Conservation (phyloP, 2,888 invertebrate species). For the Kryphioiulus occultus region DNA sequence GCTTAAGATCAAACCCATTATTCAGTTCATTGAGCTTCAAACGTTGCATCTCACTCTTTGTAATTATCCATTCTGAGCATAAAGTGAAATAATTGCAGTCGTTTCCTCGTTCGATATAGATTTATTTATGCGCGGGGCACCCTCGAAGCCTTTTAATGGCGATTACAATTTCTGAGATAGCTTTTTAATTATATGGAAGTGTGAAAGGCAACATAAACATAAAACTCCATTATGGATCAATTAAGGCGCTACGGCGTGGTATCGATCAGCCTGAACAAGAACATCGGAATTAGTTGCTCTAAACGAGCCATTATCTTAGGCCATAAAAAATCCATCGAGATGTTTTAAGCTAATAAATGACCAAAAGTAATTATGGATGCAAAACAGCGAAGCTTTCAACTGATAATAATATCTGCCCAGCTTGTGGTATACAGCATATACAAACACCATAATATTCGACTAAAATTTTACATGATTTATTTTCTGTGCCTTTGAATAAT, state of each 20-base stretch:
- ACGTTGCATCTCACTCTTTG: not conserved
- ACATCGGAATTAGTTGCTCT: not conserved
- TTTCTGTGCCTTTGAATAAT: too few relatives aligned
- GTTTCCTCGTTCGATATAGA: not conserved
- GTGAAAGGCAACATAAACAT: slow-evolving; percentile 5
- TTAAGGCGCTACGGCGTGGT: not conserved
- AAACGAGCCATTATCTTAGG: not conserved
- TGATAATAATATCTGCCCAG: not conserved
- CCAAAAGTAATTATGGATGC: not conserved
- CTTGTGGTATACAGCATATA: too few relatives aligned
- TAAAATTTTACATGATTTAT: too few relatives aligned
- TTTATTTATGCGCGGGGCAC: slow-evolving; percentile 5
- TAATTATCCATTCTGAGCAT: slow-evolving; percentile 5
- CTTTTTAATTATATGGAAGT: slow-evolving; percentile 5
- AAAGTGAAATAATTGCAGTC: slow-evolving; percentile 5
- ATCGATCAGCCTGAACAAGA: not conserved
- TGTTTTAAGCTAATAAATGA: not conserved
- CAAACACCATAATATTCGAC: too few relatives aligned
- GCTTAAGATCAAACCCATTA: not conserved
- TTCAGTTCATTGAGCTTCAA: not conserved
- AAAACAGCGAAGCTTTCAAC: not conserved
- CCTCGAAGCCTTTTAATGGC: not conserved
- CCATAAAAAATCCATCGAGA: not conserved
- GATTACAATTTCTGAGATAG: slow-evolving; percentile 5
- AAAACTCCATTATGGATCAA: slow-evolving; percentile 5